Evolutionary conservation across 2,113 vertebrate species (phyloP), one percentile per base, ranked within the genome.

Genomic region (Sinocyclocheilus grahami): DNA sequence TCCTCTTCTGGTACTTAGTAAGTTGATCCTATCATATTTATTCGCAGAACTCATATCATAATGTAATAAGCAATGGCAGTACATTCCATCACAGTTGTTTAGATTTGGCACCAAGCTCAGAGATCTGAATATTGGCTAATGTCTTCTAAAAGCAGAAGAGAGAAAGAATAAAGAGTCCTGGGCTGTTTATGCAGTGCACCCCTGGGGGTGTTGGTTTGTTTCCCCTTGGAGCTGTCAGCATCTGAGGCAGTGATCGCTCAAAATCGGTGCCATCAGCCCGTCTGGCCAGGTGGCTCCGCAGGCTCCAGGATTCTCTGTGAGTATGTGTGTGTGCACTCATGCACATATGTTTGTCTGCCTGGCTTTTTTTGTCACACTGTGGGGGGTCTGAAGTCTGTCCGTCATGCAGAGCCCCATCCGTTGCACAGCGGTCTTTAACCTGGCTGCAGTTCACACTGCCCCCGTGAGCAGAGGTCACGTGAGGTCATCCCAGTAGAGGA

Each of bases 271-370:
- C 63, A 83, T 83, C 65, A 37, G 46, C 48, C 1, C 11, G 81
- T 55, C 81, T 83, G 30, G 81, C 81, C 81, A 83, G 81, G 81
- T 83, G 74, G 42, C 42, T 76, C 39, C 42, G 1, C 74, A 51
- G 39, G 60, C 60, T 67, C 39, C 60, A 48, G 39, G 13, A 48
- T 48, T 86, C 16, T 82, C 10, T 42, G 16, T 51, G 63, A 42
- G 85, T 37, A 24, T 24, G 75, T 30, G 24, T 42, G 51, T 53
- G 51, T 62, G 62, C 74, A 37, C 77, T 42, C 72, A 12, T 79
- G 63, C 42, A 65, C 75, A 77, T 78, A 37, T 72, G 81, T 84
- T 39, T 79, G 51, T 77, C 51, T 79, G 65, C 13, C 39, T 53
- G n/a, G 58, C n/a, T 78, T 76, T 24, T 33, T 77, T 65, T 48